Evolutionary conservation across 2,888 invertebrate species (phyloP).

Genomic region (Linyphia triangularis): DNA sequence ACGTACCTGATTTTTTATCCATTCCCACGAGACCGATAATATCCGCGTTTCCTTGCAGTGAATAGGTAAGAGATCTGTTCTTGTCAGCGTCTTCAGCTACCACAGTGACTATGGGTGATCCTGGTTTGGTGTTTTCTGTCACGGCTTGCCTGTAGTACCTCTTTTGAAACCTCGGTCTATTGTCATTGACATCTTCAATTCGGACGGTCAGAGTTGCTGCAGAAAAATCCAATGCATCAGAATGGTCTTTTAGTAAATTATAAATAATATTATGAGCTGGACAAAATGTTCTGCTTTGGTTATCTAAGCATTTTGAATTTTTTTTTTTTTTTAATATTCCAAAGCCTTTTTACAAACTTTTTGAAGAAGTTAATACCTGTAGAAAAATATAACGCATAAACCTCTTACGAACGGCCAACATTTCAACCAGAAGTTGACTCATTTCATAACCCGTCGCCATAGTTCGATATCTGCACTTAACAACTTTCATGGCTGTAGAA

Average conservation of each 20-base stretch:
- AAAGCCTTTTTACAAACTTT: no score
- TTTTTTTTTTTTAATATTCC: no score
- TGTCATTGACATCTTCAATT: slow-evolving; percentile 93
- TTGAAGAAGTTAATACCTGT: no score
- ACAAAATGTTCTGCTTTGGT: no score
- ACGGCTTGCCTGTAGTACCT: slow-evolving; percentile 89
- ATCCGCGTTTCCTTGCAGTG: slow-evolving; percentile 85
- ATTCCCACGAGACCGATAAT: slow-evolving; percentile 86
- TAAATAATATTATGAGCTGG: no score
- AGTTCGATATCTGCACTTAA: no score
- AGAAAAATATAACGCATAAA: no score
- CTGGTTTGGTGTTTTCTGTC: slow-evolving; percentile 92
- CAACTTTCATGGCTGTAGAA: no score
- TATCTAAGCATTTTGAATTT: no score
- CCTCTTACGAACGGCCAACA: no score
- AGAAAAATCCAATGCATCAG: slow-evolving; percentile 31
- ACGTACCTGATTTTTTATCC: slow-evolving; percentile 85
- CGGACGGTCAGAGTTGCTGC: slow-evolving; percentile 86
- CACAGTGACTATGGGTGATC: slow-evolving; percentile 88
- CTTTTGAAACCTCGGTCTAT: slow-evolving; percentile 90
- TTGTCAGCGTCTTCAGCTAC: slow-evolving; percentile 92
- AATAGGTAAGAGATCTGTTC: slow-evolving; percentile 90
- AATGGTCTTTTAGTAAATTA: not conserved
- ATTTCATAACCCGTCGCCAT: no score
- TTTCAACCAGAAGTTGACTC: no score